Conservation (phyloP, 2,797 vertebrate genomes). For the Pseudomugil gertrudae region DNA sequence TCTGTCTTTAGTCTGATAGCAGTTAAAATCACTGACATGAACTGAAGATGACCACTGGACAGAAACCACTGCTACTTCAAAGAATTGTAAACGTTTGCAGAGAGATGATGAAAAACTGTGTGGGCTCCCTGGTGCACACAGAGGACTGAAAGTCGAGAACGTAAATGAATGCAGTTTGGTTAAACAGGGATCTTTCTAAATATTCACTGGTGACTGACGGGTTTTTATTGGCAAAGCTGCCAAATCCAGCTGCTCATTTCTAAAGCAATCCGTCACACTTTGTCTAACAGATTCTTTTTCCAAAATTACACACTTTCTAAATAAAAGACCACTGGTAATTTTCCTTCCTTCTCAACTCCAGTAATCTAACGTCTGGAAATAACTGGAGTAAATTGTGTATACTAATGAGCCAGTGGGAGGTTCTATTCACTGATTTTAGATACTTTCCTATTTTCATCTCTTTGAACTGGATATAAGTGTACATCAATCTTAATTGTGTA, state of each 20-base stretch:
- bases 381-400: slow-evolving; percentile 8
- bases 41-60: slow-evolving; percentile 48
- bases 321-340: slow-evolving; percentile 13
- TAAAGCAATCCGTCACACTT: slow-evolving; percentile 54
- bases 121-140: slow-evolving; percentile 32
- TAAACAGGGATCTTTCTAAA: slow-evolving; percentile 50
- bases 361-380: slow-evolving; percentile 24
- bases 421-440: not conserved
- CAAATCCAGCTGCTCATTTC: slow-evolving; percentile 52
- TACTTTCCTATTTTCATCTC: slow-evolving; percentile 20
- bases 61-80: slow-evolving; percentile 39
- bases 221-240: slow-evolving; percentile 56
- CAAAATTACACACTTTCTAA: slow-evolving; percentile 40
- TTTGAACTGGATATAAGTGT: not conserved
- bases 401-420: slow-evolving; percentile 11
- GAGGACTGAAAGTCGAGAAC: slow-evolving; percentile 43
- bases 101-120: slow-evolving; percentile 42
- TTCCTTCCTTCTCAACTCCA: slow-evolving; percentile 20
- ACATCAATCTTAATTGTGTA: slow-evolving; percentile 3
- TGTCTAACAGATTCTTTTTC: slow-evolving; percentile 44
- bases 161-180: slow-evolving; percentile 56
- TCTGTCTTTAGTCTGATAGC: slow-evolving; percentile 45
- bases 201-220: slow-evolving; percentile 51
- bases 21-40: slow-evolving; percentile 41
- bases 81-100: slow-evolving; percentile 49